A percentile compares a stretch with the other conserved stretches of the same genome.
phyloP scores from a whole-genome alignment of 2,113 vertebrate genomes.

The Pontoporia blainvillei region DNA sequence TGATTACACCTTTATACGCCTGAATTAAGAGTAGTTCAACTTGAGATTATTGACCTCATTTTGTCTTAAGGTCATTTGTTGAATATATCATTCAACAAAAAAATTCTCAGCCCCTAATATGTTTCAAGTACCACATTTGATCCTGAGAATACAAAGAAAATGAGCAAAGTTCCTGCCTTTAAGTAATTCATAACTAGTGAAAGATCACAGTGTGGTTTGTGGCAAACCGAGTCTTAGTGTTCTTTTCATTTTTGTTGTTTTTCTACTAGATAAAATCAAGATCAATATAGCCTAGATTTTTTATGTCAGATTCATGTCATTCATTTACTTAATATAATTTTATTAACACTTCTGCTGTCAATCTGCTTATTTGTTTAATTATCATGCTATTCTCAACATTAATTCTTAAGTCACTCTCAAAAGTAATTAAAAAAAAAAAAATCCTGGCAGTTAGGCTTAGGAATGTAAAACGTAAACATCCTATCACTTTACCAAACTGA shows the following conservation, averaged over 20 bases:
- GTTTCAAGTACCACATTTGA: neutral
- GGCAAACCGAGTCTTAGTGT: neutral
- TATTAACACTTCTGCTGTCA: neutral
- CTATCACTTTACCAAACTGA: neutral
- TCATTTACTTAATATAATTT: neutral
- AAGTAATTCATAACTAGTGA: neutral
- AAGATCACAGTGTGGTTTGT: neutral
- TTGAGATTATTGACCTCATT: neutral
- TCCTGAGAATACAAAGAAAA: neutral
- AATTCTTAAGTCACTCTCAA: slow-evolving; percentile 23
- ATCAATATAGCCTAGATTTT: neutral
- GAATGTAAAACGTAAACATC: neutral
- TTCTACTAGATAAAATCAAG: neutral
- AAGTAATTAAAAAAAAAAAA: neutral
- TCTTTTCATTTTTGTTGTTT: neutral
- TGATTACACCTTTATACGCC: neutral
- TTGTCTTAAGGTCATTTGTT: neutral
- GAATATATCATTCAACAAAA: neutral
- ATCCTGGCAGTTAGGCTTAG: neutral
- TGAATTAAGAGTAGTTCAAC: neutral
- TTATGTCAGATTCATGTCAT: neutral
- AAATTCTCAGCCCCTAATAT: neutral
- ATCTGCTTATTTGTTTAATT: slow-evolving; percentile 34
- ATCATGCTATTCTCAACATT: neutral
- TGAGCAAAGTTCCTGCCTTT: neutral